These are phyloP conservation scores for Deroptyus accipitrinus DNA, from an alignment of 2,113 vertebrate species.

Conservation along the genomic window DNA sequence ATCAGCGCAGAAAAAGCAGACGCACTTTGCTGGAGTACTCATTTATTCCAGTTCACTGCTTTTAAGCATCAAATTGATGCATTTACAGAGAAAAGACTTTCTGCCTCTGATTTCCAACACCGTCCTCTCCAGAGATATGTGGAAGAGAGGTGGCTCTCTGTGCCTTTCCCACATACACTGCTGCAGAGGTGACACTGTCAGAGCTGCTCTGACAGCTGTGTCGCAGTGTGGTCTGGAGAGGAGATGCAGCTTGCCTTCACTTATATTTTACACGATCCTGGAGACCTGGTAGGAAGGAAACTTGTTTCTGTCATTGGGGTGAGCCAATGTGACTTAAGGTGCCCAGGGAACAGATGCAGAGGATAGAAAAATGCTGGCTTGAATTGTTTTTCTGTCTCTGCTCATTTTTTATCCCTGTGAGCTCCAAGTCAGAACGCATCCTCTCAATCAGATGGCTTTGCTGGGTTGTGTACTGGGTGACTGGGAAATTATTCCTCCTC, in stretches of 20 bases:
- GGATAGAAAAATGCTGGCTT: neutral
- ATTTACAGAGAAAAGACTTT: neutral
- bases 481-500: neutral
- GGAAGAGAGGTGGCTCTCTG: fast-evolving
- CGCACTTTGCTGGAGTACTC: neutral
- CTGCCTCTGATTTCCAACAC: neutral
- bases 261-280: neutral
- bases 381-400: neutral
- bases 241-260: neutral
- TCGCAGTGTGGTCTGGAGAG: neutral
- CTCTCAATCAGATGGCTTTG: neutral
- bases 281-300: neutral
- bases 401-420: neutral
- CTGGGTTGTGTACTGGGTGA: neutral
- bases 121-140: neutral
- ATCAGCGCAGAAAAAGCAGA: neutral
- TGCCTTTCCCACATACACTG: neutral
- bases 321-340: neutral
- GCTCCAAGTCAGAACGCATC: neutral
- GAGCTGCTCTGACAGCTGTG: neutral
- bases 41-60: neutral
- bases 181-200: neutral
- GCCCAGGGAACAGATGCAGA: neutral
- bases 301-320: neutral
- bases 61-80: neutral